These are phyloP conservation scores for Cantharis rufa DNA, from an alignment of 2,888 invertebrate species.

Conservation along the genomic window DNA sequence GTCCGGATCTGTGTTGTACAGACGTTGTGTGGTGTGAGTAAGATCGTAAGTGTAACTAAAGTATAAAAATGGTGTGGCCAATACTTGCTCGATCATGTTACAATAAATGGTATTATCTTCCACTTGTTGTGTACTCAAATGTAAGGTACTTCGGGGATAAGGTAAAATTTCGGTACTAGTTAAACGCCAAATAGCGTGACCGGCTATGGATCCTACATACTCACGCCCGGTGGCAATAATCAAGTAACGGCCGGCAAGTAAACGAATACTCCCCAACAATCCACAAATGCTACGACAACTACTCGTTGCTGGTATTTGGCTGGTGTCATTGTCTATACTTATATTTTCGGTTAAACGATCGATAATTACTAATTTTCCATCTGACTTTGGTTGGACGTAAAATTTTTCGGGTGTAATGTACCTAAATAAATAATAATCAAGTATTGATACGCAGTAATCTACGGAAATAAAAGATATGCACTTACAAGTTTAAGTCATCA, in stretches of 20 bases:
- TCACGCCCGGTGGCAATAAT: conserved; percentile 85
- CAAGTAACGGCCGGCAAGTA: conserved; percentile 85
- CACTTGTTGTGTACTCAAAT: conserved; percentile 81
- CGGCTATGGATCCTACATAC: conserved; percentile 79
- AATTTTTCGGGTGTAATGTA: conserved; percentile 90
- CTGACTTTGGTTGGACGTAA: conserved; percentile 79
- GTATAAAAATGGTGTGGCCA: conserved; percentile 86
- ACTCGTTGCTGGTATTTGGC: conserved; percentile 66
- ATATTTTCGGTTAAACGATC: conserved; percentile 67
- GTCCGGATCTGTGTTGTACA: conserved; percentile 82
- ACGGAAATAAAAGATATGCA: conserved; percentile 37
- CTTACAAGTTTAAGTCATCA: conserved; percentile 77
- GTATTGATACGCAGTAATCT: neutral
- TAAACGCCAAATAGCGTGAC: conserved; percentile 78
- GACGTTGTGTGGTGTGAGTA: conserved; percentile 86
- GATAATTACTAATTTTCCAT: conserved; percentile 78
- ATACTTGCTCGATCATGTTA: conserved; percentile 79
- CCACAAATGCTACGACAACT: conserved; percentile 79
- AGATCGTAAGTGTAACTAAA: conserved; percentile 94
- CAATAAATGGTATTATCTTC: conserved; percentile 84
- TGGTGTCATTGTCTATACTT: conserved; percentile 50
- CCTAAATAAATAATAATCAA: conserved; percentile 56
- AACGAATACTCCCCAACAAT: conserved; percentile 81
- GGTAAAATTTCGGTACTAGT: conserved; percentile 83
- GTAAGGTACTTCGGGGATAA: conserved; percentile 81